Conservation (phyloP, 2,113 vertebrate species). For the Archilochus colubris region DNA sequence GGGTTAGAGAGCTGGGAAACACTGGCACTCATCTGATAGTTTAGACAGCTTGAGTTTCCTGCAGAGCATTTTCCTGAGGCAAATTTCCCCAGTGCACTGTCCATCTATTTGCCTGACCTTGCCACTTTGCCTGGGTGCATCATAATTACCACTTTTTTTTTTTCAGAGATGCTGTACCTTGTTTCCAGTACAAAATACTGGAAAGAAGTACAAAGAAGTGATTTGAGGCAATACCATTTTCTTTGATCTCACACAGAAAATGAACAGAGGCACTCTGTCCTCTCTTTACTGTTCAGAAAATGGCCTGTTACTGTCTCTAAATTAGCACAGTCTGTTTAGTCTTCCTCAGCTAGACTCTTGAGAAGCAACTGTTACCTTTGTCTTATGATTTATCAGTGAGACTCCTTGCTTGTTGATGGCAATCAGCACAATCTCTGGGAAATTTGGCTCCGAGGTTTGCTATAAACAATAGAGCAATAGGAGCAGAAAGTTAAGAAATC, state of each 20-base stretch:
- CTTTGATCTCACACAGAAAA: background rate
- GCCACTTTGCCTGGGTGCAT: background rate
- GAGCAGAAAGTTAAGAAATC: background rate
- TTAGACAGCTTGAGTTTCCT: background rate
- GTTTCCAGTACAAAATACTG: background rate
- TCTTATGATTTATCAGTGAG: conserved; percentile 90
- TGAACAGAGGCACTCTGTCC: background rate
- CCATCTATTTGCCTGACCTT: background rate
- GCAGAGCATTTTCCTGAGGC: background rate
- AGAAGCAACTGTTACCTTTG: conserved; percentile 82
- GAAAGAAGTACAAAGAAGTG: background rate
- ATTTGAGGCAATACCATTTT: background rate
- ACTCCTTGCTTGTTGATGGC: conserved; percentile 93
- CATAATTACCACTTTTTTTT: background rate
- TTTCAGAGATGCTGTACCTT: background rate
- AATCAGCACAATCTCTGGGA: conserved; percentile 91
- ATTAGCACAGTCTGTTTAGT: background rate
- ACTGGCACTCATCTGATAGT: background rate
- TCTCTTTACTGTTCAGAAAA: background rate
- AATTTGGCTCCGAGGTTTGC: conserved; percentile 91
- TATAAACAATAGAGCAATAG: conserved; percentile 44
- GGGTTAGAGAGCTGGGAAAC: background rate
- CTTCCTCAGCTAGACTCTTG: background rate
- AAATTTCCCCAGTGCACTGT: background rate
- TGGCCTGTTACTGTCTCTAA: background rate